These are phyloP conservation scores for Gibbula magus DNA, from an alignment of 2,888 invertebrate genomes.

Conservation along the genomic window DNA sequence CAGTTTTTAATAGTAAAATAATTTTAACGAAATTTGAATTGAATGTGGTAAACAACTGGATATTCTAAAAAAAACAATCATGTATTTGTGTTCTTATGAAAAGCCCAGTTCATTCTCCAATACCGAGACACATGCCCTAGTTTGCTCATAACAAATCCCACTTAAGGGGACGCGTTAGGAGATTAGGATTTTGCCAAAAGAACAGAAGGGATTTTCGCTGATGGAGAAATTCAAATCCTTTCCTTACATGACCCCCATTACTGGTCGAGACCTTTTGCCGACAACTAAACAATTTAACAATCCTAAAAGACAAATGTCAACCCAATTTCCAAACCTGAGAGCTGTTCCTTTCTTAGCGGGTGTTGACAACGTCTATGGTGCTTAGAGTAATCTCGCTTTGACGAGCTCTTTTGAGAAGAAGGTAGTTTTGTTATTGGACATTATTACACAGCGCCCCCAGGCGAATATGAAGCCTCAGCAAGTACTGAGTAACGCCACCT, in stretches of 20 bases:
- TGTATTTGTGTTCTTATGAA: no score
- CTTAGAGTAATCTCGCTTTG: neutral
- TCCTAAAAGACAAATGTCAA: neutral
- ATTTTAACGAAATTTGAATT: no score
- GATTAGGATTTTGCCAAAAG: neutral
- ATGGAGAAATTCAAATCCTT: neutral
- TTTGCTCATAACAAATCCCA: no score
- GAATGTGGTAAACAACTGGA: no score
- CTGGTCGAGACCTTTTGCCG: neutral
- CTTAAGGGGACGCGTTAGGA: no score
- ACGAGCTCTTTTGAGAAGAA: conserved; percentile 2
- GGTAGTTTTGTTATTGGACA: conserved; percentile 1
- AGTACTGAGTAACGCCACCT: neutral
- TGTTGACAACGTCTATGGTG: neutral
- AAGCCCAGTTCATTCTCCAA: no score
- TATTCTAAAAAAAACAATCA: no score
- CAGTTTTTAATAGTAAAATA: no score
- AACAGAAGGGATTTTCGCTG: neutral
- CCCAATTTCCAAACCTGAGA: neutral
- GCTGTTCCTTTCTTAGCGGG: neutral
- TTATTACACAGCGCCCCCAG: neutral
- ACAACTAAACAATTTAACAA: conserved; percentile 9
- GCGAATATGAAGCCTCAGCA: neutral
- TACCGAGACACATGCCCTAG: no score
- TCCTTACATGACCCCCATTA: neutral